These are phyloP conservation scores for Tiliacea citrago DNA, from an alignment of 2,888 invertebrate species.

Conservation along the genomic window DNA sequence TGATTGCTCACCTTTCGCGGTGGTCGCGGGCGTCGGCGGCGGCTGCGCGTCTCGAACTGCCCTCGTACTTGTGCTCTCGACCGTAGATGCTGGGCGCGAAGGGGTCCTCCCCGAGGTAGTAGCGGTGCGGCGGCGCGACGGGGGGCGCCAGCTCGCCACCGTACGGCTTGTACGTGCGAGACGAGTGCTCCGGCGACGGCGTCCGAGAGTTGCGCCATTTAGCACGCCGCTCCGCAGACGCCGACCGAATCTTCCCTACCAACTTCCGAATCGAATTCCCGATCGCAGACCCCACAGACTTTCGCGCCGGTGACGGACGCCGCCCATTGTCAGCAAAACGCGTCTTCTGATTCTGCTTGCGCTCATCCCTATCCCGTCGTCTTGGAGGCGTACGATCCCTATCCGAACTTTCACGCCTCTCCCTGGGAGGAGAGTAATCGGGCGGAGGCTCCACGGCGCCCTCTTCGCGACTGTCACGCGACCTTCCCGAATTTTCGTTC, in stretches of 20 bases:
- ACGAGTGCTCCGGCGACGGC: slow-evolving; percentile 91
- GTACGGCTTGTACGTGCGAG: slow-evolving; percentile 89
- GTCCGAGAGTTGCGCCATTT: slow-evolving; percentile 91
- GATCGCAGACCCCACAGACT: slow-evolving; percentile 91
- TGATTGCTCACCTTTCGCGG: slow-evolving; percentile 86
- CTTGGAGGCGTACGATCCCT: slow-evolving; percentile 86
- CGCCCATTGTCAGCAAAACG: slow-evolving; percentile 91
- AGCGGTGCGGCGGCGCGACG: slow-evolving; percentile 92
- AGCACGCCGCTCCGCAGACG: slow-evolving; percentile 92
- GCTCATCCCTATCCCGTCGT: slow-evolving; percentile 87
- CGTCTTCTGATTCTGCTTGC: slow-evolving; percentile 93
- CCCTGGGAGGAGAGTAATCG: slow-evolving; percentile 93
- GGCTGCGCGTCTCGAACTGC: slow-evolving; percentile 89
- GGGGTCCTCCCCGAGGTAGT: slow-evolving; percentile 96
- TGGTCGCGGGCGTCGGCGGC: slow-evolving; percentile 85
- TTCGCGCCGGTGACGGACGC: slow-evolving; percentile 84
- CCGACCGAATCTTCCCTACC: slow-evolving; percentile 95
- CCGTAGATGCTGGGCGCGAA: slow-evolving; percentile 96
- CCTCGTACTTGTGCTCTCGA: slow-evolving; percentile 95
- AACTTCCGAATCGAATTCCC: slow-evolving; percentile 95
- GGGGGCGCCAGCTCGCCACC: slow-evolving; percentile 88
- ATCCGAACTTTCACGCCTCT: slow-evolving; percentile 85
- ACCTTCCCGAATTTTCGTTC: slow-evolving; percentile 88
- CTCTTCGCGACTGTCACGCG: slow-evolving; percentile 86
- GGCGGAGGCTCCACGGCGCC: slow-evolving; percentile 92